Evolutionary conservation across 2,888 invertebrate species (phyloP), one percentile per base, ranked within the genome.

Genomic region (Netelia inedita): DNA sequence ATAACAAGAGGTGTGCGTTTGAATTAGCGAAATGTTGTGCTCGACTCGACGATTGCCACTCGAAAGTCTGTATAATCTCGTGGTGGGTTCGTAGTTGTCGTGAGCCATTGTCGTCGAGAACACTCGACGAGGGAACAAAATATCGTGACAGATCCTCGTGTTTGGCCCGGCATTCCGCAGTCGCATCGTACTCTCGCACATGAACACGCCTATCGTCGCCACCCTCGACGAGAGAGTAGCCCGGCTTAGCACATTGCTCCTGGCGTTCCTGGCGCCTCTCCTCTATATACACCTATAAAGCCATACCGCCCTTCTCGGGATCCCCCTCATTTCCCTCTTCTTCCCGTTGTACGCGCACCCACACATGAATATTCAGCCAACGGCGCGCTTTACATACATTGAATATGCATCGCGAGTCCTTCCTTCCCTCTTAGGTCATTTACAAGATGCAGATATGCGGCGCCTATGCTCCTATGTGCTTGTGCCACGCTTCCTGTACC

Each of bases 391-490:
- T 93, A 92, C 93, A 93, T 93, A 92, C 90, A 91, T 90, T 93
- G 93, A 93, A 93, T 93, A 93, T 93, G 93, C 92, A 93, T 91
- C 92, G 90, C 87, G 84, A 90, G 91, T 90, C 92, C 91, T 92
- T 92, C 92, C 91, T 91, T 92, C 91, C 91, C 92, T 92, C 92
- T 93, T 92, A 92, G 92, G 92, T 93, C 91, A 93, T 93, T 93
- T 92, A 93, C 92, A 92, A 93, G 93, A 93, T 93, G 92, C 92
- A 92, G 92, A 92, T 93, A 92, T 89, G 91, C 88, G 83, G 75
- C 87, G 87, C 86, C 81, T 78, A 72, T 61, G 82, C 75, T 65
- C 78, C 80, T 61, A 78, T 82, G 80, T 84, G 79, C 72, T 53
- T 76, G 66, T 72, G 61, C 78, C 23, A 57, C 66, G 68, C 72